Evolutionary conservation across 2,888 invertebrate genomes (phyloP).

Genomic region (Emesis castigata): DNA sequence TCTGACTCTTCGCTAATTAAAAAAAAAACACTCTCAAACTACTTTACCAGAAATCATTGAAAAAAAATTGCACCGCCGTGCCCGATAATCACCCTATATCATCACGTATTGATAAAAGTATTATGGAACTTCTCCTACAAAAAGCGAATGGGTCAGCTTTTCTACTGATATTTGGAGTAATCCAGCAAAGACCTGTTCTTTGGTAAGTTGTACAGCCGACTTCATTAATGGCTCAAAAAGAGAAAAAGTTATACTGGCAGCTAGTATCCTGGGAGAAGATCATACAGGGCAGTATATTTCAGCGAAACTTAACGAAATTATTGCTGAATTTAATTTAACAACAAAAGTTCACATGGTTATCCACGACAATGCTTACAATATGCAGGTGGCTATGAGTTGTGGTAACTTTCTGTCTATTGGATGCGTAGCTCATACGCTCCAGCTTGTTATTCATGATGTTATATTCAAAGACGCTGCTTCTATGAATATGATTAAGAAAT

Average conservation of each 20-base stretch:
- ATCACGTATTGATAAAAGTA: slow-evolving; percentile 5
- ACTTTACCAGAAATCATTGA: slow-evolving; percentile 7
- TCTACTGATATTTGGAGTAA: slow-evolving; percentile 11
- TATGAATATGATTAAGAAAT: slow-evolving; percentile 12
- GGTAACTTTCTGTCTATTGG: slow-evolving; percentile 14
- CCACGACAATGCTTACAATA: slow-evolving; percentile 9
- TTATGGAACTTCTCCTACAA: slow-evolving; percentile 12
- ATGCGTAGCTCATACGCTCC: slow-evolving; percentile 20
- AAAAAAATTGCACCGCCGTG: slow-evolving; percentile 10
- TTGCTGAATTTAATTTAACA: slow-evolving; percentile 11
- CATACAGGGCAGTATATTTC: slow-evolving; percentile 6
- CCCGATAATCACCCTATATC: slow-evolving; percentile 9
- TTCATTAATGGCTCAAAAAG: not conserved
- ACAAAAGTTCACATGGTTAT: slow-evolving; percentile 7
- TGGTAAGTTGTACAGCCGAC: not conserved
- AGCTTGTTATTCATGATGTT: slow-evolving; percentile 17
- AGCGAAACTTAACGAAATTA: slow-evolving; percentile 6
- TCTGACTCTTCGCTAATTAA: not conserved
- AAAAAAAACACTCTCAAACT: slow-evolving; percentile 3
- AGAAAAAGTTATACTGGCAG: slow-evolving; percentile 2
- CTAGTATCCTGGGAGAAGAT: not conserved
- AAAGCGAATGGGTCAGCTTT: slow-evolving; percentile 7
- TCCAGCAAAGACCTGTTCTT: not conserved
- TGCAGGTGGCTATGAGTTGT: slow-evolving; percentile 17
- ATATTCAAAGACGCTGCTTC: not conserved